These are phyloP conservation scores for Chironomus tepperi DNA, from an alignment of 1,140 invertebrate species.

Conservation along the genomic window DNA sequence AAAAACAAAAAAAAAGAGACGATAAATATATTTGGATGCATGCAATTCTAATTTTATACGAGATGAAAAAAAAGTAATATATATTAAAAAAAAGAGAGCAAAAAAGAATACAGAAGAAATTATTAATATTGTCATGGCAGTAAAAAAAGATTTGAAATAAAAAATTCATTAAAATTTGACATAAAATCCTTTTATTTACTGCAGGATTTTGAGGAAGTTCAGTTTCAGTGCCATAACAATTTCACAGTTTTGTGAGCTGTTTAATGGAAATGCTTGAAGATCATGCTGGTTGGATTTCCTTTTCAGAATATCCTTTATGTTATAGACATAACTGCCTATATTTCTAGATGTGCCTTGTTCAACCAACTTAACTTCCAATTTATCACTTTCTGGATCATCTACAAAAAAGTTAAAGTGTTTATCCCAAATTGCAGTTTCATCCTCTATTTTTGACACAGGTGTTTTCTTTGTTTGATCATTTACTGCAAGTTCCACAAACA, in stretches of 20 bases:
- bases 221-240: background rate
- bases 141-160: slow-evolving; percentile 13
- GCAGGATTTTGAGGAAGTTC: background rate
- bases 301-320: background rate
- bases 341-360: background rate
- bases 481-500: background rate
- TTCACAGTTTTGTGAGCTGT: background rate
- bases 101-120: background rate
- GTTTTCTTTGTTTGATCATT: background rate
- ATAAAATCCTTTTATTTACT: background rate
- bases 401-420: background rate
- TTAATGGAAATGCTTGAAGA: background rate
- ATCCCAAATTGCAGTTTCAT: background rate
- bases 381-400: background rate
- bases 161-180: background rate
- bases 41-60: slow-evolving; percentile 24
- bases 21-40: slow-evolving; percentile 14
- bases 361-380: background rate
- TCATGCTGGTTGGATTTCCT: background rate
- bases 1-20: background rate
- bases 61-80: background rate
- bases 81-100: background rate
- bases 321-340: background rate
- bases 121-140: background rate
- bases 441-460: background rate